A percentile compares a stretch with the other conserved stretches of the same genome.
These are phyloP conservation scores for Drosophila ercepeae DNA, from an alignment of 1,140 invertebrate genomes.

Conservation along the genomic window DNA sequence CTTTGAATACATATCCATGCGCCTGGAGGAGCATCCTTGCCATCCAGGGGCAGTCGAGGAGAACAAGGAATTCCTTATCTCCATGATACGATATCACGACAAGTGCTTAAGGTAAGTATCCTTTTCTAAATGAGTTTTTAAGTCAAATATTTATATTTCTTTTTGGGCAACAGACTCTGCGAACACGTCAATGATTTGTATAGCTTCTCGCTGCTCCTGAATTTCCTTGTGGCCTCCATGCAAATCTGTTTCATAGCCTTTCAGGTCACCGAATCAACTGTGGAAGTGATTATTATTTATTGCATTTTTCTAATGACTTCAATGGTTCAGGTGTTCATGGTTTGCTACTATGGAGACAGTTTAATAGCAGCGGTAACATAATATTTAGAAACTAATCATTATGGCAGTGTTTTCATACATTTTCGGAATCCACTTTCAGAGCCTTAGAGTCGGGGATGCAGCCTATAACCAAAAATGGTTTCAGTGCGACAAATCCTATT, in stretches of 20 bases:
- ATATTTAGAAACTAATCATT: background rate
- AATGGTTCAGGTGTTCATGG: constrained; percentile 75
- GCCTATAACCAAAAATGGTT: constrained; percentile 81
- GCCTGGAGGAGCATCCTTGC: constrained; percentile 58
- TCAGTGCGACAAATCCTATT: constrained; percentile 60
- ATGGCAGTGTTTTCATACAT: background rate
- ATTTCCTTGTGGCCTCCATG: constrained; percentile 75
- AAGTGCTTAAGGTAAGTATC: constrained; percentile 67
- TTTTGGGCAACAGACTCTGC: constrained; percentile 65
- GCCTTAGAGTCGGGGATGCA: constrained; percentile 65
- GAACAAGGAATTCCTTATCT: constrained; percentile 52
- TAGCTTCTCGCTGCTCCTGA: constrained; percentile 67
- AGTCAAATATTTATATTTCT: background rate
- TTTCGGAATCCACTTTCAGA: constrained; percentile 34
- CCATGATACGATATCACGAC: constrained; percentile 62
- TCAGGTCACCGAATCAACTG: constrained; percentile 70
- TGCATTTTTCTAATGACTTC: constrained; percentile 74
- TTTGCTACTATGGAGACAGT: constrained; percentile 73
- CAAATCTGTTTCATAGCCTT: constrained; percentile 81
- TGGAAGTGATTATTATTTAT: constrained; percentile 73
- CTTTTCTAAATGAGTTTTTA: background rate
- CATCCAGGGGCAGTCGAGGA: constrained; percentile 14
- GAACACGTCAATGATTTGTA: constrained; percentile 68
- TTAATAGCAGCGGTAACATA: constrained; percentile 61
- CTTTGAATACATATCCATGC: constrained; percentile 61